Evolutionary conservation across 2,888 invertebrate genomes (phyloP), one percentile per base, ranked within the genome.

Genomic region (Pyrrhopygopsis socrates): DNA sequence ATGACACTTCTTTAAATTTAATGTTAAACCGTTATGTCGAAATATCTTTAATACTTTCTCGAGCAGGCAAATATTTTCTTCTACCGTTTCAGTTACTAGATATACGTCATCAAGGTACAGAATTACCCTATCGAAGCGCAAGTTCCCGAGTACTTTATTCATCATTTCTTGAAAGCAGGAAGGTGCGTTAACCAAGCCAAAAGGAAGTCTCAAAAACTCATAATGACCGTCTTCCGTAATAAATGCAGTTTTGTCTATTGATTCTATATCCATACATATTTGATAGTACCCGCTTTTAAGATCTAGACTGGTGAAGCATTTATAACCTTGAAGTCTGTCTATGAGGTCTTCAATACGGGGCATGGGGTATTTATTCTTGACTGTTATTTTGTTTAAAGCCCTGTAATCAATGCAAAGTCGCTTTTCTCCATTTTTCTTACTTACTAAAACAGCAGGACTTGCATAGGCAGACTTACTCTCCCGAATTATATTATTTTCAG

Each of bases 311-410:
- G 45, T 45, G 15, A 45, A 45, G 18, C 3, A 45, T 3, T 45
- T 45, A 45, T 11, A 34, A 34, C 34, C 34, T 34, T n/a, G n/a
- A n/a, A n/a, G n/a, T n/a, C 91, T 83, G 38, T 95, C 94, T 13
- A 91, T 71, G 0, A 96, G 92, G 29, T 97, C 96, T 27, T 96
- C 95, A 2, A 97, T 95, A 24, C 94, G 90, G 1, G 96, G 95
- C 81, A 96, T 88, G 0, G 96, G 96, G 78, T 95, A 96, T 79
- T 91, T 92, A 27, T 92, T 87, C 60, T 87, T 86, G 0, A 88
- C 27, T 0, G 91, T 92, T 0, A 88, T 65, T 87, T 90, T 89
- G 68, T 91, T 91, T 11, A 92, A 38, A 1, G 70, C 65, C 0
- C 91, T 34, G 60, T 92, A 92, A 41, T 92, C 92, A 4, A 90